phyloP scores from a whole-genome alignment of 2,888 invertebrate species.

The Eupelmus urozonus region DNA sequence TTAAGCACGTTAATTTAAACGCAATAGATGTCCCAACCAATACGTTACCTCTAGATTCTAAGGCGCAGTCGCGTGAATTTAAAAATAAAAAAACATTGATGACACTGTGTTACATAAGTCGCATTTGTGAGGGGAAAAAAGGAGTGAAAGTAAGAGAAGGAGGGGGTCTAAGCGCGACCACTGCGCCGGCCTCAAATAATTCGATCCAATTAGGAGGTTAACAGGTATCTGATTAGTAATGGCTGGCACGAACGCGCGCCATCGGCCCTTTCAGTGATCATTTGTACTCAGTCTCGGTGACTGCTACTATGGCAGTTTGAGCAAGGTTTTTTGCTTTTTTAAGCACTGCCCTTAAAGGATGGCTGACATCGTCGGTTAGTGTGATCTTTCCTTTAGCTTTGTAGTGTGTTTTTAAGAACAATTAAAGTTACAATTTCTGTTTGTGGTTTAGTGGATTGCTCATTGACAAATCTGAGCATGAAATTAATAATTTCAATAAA shows the following conservation, averaged over 20 bases:
- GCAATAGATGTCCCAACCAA: too few relatives aligned
- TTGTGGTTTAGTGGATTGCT: too few relatives aligned
- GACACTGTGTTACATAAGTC: not conserved
- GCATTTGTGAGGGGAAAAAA: not conserved
- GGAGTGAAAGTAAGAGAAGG: not conserved
- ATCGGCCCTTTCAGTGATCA: constrained; percentile 58
- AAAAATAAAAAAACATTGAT: too few relatives aligned
- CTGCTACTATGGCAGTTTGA: constrained; percentile 15
- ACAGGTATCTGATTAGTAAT: constrained; percentile 72
- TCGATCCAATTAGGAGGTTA: constrained; percentile 74
- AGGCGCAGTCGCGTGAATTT: too few relatives aligned
- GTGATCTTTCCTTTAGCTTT: too few relatives aligned
- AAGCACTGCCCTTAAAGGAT: constrained; percentile 40
- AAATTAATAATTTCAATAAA: too few relatives aligned
- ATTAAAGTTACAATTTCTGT: too few relatives aligned
- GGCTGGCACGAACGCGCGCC: constrained; percentile 55
- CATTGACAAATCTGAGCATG: too few relatives aligned
- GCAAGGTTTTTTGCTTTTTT: not conserved
- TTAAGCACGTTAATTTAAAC: too few relatives aligned
- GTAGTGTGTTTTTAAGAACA: too few relatives aligned
- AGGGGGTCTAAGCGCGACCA: constrained; percentile 59
- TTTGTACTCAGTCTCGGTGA: constrained; percentile 36
- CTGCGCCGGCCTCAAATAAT: constrained; percentile 72
- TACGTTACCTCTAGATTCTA: too few relatives aligned
- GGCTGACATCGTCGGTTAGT: constrained; percentile 68